Evolutionary conservation across 2,888 invertebrate genomes (phyloP).

Genomic region (Nesidiocoris tenuis): DNA sequence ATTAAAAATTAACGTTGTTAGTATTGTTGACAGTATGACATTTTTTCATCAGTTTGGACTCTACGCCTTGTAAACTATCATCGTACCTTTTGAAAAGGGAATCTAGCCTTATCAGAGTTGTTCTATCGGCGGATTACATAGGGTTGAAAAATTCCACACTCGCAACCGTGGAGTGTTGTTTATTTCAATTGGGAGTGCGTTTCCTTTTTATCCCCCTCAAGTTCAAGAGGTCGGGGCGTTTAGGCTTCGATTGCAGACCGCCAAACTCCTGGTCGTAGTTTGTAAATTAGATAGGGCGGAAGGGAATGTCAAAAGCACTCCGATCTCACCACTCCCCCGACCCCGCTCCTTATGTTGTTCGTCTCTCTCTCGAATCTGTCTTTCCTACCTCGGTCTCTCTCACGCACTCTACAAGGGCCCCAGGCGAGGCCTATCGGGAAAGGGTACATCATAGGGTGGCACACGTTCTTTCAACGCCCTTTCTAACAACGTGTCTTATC

Average conservation of each 20-base stretch:
- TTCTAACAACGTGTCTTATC: constrained; percentile 41
- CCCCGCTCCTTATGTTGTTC: not conserved
- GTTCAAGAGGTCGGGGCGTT: not conserved
- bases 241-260: constrained; percentile 19
- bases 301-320: constrained; percentile 41
- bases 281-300: constrained; percentile 44
- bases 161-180: too few relatives aligned
- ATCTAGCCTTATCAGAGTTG: too few relatives aligned
- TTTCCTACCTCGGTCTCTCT: not conserved
- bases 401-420: constrained; percentile 3
- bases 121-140: too few relatives aligned
- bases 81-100: too few relatives aligned
- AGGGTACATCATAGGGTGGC: not conserved
- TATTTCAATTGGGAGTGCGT: not conserved
- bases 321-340: not conserved
- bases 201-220: not conserved
- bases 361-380: not conserved
- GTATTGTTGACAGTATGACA: too few relatives aligned
- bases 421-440: constrained; percentile 11
- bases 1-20: too few relatives aligned
- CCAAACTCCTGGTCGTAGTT: constrained; percentile 24
- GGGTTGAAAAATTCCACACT: not conserved
- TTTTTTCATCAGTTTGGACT: too few relatives aligned
- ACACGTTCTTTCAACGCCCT: constrained; percentile 35
- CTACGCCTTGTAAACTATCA: too few relatives aligned